These are phyloP conservation scores for Lepus americanus DNA, from an alignment of 2,113 vertebrate species.

Conservation along the genomic window DNA sequence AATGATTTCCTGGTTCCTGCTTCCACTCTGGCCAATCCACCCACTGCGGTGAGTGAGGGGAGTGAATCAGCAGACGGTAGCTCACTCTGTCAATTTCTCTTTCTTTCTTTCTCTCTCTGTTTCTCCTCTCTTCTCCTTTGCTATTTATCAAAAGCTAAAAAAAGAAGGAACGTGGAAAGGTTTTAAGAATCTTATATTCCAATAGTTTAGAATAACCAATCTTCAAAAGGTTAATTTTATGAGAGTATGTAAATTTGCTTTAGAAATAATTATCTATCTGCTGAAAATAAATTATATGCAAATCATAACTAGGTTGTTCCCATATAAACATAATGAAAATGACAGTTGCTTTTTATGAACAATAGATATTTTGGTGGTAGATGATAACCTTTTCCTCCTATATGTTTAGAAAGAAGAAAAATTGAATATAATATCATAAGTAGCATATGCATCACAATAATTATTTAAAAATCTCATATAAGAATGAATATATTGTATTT, in stretches of 20 bases:
- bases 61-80: too few relatives aligned
- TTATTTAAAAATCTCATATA: not conserved
- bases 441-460: not conserved
- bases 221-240: conserved; percentile 12
- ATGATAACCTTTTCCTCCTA: not conserved
- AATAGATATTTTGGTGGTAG: not conserved
- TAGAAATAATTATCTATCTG: conserved; percentile 6
- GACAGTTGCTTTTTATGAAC: not conserved
- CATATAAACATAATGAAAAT: not conserved
- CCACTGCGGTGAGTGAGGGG: too few relatives aligned
- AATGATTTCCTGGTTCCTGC: too few relatives aligned
- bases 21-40: too few relatives aligned
- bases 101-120: too few relatives aligned
- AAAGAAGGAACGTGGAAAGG: not conserved
- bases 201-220: not conserved
- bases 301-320: not conserved
- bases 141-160: not conserved
- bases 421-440: not conserved
- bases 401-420: not conserved
- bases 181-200: not conserved
- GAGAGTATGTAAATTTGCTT: not conserved
- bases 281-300: not conserved
- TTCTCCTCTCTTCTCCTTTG: too few relatives aligned
- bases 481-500: not conserved
- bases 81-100: too few relatives aligned